Base-by-base conservation (phyloP, 2,113 vertebrate species). In the Panurus biarmicus region DNA sequence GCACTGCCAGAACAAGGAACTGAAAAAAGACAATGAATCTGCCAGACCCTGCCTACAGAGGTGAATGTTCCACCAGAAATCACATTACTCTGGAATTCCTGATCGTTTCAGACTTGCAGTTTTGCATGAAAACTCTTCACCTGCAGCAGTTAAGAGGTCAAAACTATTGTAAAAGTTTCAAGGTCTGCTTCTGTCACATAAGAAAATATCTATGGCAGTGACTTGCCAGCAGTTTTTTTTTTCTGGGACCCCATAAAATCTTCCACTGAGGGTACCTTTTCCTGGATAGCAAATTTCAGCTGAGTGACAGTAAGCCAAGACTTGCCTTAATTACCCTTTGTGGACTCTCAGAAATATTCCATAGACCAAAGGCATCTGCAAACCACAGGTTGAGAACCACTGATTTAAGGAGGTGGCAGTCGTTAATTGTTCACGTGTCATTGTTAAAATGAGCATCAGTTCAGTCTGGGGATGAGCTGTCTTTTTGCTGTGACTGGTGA, bases 11-110 rank as follows among this genome's bases (percentile, higher is more conserved):
- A 91, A 45, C 20, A 80, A 62, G 45, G 61, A 77, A 53, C 4
- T 89, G 45, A 66, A 67, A 69, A 79, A 62, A 90, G 48, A 31
- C 70, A 79, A 87, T 94, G 62, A 92, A 92, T 91, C 92, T 79
- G 64, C 90, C 76, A 89, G 64, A 73, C 33, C 62, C 22, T 93
- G n/a, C 36, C 31, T 44, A n/a, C 71, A 89, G 33, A 89, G 93
- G 65, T 95, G 94, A 91, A 66, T 50, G 64, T 87, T 90, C 35
- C 65, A 75, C 74, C 50, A 93, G 89, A 96, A 95, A 92, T 83
- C 78, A 79, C 54, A 23, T 93, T 84, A 72, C 57, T 35, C 25
- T 66, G 66, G 72, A 83, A 94, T 70, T 88, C 61, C 87, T 80
- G 60, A 71, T 74, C 0, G 0, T 77, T 92, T 87, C 79, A 95